phyloP scores from a whole-genome alignment of 2,888 invertebrate species.

The Horisme vitalbata region DNA sequence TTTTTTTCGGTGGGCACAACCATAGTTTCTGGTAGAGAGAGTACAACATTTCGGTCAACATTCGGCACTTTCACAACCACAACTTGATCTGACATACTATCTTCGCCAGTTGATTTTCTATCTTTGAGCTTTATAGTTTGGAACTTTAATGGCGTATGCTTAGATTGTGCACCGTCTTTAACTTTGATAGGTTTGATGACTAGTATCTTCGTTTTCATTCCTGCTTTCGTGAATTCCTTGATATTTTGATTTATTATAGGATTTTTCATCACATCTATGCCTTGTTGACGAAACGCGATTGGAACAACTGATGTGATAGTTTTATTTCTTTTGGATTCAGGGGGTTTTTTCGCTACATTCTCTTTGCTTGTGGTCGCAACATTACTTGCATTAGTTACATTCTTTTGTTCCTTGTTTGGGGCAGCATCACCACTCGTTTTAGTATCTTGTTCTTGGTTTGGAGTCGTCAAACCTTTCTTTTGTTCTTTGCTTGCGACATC shows the following conservation, averaged over 20 bases:
- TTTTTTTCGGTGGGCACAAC: slow-evolving; percentile 15
- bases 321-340: slow-evolving; percentile 27
- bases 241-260: slow-evolving; percentile 72
- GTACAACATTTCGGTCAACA: slow-evolving; percentile 54
- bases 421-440: not conserved
- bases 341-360: slow-evolving; percentile 7
- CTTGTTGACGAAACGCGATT: slow-evolving; percentile 64
- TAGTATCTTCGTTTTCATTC: slow-evolving; percentile 75
- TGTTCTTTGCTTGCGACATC: slow-evolving; percentile 16
- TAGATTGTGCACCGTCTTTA: slow-evolving; percentile 53
- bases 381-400: not conserved
- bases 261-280: slow-evolving; percentile 70
- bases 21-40: slow-evolving; percentile 36
- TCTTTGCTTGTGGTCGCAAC: not conserved
- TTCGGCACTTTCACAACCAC: slow-evolving; percentile 71
- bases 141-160: slow-evolving; percentile 61
- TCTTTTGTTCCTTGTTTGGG: not conserved
- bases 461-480: slow-evolving; percentile 2
- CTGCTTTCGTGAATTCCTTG: slow-evolving; percentile 67
- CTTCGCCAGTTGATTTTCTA: slow-evolving; percentile 51
- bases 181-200: slow-evolving; percentile 74
- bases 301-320: slow-evolving; percentile 57
- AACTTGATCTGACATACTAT: slow-evolving; percentile 61
- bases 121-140: slow-evolving; percentile 88
- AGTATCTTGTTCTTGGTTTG: not conserved